Evolutionary conservation across 2,113 vertebrate genomes (phyloP).

Genomic region (Struthidea cinerea): DNA sequence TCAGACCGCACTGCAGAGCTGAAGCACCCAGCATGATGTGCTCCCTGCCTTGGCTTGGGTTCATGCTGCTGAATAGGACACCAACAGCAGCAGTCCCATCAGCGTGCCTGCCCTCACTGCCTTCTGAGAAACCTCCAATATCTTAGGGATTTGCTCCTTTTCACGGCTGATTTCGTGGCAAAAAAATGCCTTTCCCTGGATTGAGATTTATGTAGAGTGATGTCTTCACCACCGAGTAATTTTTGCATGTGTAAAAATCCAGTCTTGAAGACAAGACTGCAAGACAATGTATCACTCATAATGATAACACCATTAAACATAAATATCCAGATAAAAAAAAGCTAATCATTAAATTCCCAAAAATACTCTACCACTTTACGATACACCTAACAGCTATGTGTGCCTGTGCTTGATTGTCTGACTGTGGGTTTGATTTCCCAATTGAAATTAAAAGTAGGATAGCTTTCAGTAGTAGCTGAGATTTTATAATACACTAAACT

Average conservation of each 20-base stretch:
- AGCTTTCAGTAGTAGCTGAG: background rate
- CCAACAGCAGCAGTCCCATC: fast-evolving
- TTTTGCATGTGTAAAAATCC: background rate
- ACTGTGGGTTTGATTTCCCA: background rate
- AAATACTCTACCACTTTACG: background rate
- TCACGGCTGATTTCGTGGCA: background rate
- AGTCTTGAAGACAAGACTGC: background rate
- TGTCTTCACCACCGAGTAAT: background rate
- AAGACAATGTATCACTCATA: background rate
- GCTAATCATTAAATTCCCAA: background rate
- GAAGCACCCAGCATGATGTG: background rate
- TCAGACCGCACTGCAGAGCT: background rate
- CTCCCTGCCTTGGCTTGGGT: background rate
- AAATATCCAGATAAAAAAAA: background rate
- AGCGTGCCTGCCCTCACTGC: background rate
- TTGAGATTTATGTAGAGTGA: background rate
- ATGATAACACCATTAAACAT: background rate
- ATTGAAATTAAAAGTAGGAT: background rate
- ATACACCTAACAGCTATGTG: background rate
- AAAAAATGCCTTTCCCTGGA: background rate
- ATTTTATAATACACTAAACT: background rate
- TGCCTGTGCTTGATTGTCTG: background rate
- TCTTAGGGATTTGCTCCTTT: background rate
- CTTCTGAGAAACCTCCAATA: background rate
- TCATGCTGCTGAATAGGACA: fast-evolving